These are phyloP conservation scores for Leuctra nigra DNA, from an alignment of 2,888 invertebrate species.

Conservation along the genomic window DNA sequence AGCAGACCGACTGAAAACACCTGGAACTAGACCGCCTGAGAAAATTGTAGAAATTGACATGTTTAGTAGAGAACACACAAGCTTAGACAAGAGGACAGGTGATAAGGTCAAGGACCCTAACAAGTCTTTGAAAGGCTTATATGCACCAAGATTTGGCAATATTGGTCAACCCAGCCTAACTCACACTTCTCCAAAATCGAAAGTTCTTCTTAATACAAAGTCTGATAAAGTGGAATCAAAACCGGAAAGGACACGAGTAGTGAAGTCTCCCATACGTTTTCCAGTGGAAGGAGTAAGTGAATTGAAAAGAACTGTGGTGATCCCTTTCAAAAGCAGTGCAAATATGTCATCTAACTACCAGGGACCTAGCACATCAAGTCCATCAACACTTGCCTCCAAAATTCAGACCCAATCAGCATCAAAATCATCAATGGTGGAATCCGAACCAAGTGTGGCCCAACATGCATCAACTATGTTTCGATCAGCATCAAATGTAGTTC, in stretches of 20 bases:
- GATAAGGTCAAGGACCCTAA: background rate
- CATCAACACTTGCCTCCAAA: no score
- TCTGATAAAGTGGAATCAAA: background rate
- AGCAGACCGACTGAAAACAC: no score
- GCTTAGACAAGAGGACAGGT: background rate
- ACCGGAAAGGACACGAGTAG: background rate
- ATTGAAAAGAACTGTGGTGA: no score
- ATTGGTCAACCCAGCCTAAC: no score
- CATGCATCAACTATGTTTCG: no score
- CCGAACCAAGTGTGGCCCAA: no score
- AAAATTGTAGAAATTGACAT: constrained; percentile 14
- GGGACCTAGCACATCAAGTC: no score
- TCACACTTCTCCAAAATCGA: background rate
- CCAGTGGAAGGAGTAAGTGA: background rate
- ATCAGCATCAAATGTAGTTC: no score
- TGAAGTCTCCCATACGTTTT: background rate
- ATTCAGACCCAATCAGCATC: no score
- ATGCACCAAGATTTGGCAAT: background rate
- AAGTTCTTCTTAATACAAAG: background rate
- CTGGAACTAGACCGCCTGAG: no score
- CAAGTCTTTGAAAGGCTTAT: background rate
- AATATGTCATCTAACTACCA: background rate
- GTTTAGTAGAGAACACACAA: constrained; percentile 3
- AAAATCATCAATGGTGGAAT: no score
- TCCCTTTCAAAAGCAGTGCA: no score